Conservation (phyloP, 1,140 invertebrate species). For the Drosophila elegans region DNA sequence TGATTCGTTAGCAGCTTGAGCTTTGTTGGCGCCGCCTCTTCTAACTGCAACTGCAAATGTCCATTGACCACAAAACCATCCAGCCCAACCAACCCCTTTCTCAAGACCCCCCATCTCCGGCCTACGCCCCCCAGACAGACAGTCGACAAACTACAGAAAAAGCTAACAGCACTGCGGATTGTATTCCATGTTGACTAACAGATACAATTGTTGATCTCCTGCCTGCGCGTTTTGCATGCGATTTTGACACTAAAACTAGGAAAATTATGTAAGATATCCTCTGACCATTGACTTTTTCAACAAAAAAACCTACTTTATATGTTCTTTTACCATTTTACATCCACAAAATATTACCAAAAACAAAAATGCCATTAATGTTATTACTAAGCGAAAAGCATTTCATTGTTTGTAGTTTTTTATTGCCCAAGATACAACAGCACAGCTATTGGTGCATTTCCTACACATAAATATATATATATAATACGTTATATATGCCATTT, state of each 20-base stretch:
- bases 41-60: constrained; percentile 39
- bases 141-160: constrained; percentile 32
- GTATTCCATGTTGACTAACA: constrained; percentile 54
- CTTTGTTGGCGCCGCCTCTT: constrained; percentile 47
- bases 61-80: neutral
- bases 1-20: constrained; percentile 48
- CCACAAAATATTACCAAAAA: constrained; percentile 4
- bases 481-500: constrained; percentile 49
- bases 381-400: neutral
- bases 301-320: constrained; percentile 24
- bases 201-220: constrained; percentile 45
- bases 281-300: constrained; percentile 7
- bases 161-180: constrained; percentile 56
- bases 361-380: constrained; percentile 3
- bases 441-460: constrained; percentile 45
- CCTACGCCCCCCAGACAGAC: constrained; percentile 13
- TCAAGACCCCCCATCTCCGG: constrained; percentile 1
- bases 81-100: neutral
- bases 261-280: constrained; percentile 12
- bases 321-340: constrained; percentile 56
- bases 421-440: constrained; percentile 42
- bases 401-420: constrained; percentile 32
- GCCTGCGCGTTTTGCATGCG: constrained; percentile 23
- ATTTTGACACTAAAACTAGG: neutral
- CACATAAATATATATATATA: constrained; percentile 55